Percentiles rank a stretch among this genome's conserved stretches.
These are phyloP conservation scores for Allophyes oxyacanthae DNA, from an alignment of 2,888 invertebrate species.

Conservation along the genomic window DNA sequence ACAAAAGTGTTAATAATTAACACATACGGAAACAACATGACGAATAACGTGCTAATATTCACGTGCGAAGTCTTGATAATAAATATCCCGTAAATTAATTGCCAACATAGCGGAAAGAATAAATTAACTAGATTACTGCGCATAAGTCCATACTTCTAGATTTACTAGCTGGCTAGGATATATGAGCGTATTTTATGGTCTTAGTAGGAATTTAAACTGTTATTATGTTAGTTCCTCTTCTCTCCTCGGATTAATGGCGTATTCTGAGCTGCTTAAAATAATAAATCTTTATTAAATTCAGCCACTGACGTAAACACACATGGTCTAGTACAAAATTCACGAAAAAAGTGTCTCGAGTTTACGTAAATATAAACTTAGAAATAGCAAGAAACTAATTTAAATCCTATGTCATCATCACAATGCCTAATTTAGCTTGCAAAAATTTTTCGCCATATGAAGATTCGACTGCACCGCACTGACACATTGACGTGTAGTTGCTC, in stretches of 20 bases:
- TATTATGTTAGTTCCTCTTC: neutral
- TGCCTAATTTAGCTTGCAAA: too few species aligned
- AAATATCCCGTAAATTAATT: conserved; percentile 44
- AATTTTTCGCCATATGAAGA: too few species aligned
- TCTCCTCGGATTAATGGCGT: neutral
- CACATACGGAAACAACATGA: conserved; percentile 39
- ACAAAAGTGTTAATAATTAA: conserved; percentile 37
- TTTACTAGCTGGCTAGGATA: conserved; percentile 27
- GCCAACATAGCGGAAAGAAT: conserved; percentile 39
- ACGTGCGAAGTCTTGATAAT: conserved; percentile 34
- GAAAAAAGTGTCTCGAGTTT: too few species aligned
- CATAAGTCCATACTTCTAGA: conserved; percentile 39
- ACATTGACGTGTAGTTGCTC: too few species aligned
- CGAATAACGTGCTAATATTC: conserved; percentile 36
- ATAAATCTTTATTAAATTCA: too few species aligned
- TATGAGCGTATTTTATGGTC: conserved; percentile 28
- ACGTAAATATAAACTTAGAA: too few species aligned
- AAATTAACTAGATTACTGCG: conserved; percentile 38
- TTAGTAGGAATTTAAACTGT: conserved; percentile 21
- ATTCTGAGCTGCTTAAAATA: neutral
- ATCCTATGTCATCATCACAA: too few species aligned
- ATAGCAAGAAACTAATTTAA: too few species aligned
- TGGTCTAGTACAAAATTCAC: too few species aligned
- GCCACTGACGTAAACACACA: too few species aligned
- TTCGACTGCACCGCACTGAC: too few species aligned